Conservation (phyloP, 2,888 invertebrate species). For the Pandemis heparana region DNA sequence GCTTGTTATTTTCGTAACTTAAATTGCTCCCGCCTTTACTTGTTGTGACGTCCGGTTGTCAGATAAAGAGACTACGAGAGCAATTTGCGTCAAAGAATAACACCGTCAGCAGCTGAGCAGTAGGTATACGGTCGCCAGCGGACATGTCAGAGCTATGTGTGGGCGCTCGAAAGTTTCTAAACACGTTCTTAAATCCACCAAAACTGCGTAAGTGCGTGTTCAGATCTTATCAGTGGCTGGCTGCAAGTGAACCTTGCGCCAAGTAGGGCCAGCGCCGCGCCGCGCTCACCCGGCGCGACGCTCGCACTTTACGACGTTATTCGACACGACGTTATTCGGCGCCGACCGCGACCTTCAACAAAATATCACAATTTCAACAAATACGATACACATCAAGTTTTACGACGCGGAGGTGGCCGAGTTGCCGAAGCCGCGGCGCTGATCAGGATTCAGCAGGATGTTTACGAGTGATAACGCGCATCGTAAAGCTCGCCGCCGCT, state of each 20-base stretch:
- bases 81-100: constrained; percentile 1
- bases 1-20: constrained; percentile 11
- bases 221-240: too few species aligned
- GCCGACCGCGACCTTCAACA: background rate
- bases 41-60: background rate
- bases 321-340: background rate
- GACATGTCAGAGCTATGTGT: too few species aligned
- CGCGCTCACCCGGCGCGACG: too few species aligned
- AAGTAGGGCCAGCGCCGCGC: too few species aligned
- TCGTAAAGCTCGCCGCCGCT: background rate
- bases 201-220: too few species aligned
- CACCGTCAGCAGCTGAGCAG: background rate
- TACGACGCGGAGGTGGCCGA: constrained; percentile 13
- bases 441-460: background rate
- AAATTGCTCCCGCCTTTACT: constrained; percentile 9
- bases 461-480: constrained; percentile 20
- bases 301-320: background rate
- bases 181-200: too few species aligned
- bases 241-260: too few species aligned
- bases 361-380: background rate
- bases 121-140: background rate
- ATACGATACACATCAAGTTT: constrained; percentile 9
- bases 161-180: too few species aligned
- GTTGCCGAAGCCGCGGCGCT: background rate
- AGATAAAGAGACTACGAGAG: background rate